phyloP scores from a whole-genome alignment of 2,797 vertebrate genomes.

The Aythya fuligula region DNA sequence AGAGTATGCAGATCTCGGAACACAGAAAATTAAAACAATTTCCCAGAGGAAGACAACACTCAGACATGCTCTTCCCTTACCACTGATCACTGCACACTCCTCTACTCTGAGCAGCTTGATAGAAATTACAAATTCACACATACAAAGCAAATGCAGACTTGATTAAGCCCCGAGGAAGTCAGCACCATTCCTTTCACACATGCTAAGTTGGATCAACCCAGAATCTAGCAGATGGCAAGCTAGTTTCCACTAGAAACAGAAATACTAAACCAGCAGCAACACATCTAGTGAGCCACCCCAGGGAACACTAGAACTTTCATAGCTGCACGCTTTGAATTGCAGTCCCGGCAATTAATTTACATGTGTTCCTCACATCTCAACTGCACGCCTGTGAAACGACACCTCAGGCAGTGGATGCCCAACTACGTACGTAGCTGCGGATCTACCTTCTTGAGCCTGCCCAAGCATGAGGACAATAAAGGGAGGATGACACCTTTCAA shows the following conservation, averaged over 20 bases:
- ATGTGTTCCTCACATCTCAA: neutral
- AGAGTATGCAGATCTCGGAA: neutral
- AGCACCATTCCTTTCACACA: neutral
- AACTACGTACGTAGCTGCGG: fast-evolving
- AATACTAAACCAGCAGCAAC: neutral
- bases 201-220: neutral
- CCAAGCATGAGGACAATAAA: fast-evolving
- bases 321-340: neutral
- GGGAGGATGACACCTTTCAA: neutral
- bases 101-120: neutral
- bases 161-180: neutral
- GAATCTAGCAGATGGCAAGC: neutral
- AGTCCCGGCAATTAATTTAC: neutral
- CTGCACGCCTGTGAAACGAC: neutral
- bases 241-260: neutral
- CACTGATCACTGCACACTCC: neutral
- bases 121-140: neutral
- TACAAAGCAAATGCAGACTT: neutral
- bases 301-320: neutral
- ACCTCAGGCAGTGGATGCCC: neutral
- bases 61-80: neutral
- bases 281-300: neutral
- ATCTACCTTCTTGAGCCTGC: neutral
- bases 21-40: fast-evolving
- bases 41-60: neutral